Percentiles rank a stretch among this genome's conserved stretches.
Evolutionary conservation across 53 echinoderm and acorn worm species (phyloP).

Genomic region (Mesocentrotus franciscanus): DNA sequence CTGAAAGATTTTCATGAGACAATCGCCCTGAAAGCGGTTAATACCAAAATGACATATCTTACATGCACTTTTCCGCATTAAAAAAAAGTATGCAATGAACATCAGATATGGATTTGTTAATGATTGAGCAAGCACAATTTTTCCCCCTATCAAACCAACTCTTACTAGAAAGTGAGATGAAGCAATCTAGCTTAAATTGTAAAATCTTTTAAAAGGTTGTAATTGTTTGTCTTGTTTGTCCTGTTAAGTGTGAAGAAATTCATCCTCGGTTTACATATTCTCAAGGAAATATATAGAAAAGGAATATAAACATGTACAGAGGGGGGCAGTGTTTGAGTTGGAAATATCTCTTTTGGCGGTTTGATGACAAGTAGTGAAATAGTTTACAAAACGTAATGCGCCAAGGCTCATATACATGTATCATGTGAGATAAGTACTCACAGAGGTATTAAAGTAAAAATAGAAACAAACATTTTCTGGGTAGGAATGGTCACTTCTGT

Average conservation of each 20-base stretch:
- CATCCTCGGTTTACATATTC: background rate
- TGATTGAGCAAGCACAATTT: background rate
- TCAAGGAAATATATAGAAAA: background rate
- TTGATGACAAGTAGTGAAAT: background rate
- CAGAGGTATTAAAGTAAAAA: background rate
- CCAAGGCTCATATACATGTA: background rate
- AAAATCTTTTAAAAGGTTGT: background rate
- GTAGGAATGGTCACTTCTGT: background rate
- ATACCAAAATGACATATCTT: background rate
- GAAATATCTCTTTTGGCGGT: background rate
- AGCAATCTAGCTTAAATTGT: background rate
- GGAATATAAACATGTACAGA: background rate
- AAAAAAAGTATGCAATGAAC: background rate
- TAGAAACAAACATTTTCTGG: constrained; percentile 3
- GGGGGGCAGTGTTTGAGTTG: background rate
- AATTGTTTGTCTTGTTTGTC: background rate
- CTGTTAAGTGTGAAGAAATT: background rate
- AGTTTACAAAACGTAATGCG: background rate
- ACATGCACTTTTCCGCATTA: background rate
- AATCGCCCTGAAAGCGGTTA: background rate
- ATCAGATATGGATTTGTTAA: background rate
- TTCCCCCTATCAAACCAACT: background rate
- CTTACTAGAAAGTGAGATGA: background rate
- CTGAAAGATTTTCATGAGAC: background rate
- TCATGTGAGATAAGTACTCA: background rate